phyloP scores from a whole-genome alignment of 2,888 invertebrate genomes.

The Tridacna crocea region DNA sequence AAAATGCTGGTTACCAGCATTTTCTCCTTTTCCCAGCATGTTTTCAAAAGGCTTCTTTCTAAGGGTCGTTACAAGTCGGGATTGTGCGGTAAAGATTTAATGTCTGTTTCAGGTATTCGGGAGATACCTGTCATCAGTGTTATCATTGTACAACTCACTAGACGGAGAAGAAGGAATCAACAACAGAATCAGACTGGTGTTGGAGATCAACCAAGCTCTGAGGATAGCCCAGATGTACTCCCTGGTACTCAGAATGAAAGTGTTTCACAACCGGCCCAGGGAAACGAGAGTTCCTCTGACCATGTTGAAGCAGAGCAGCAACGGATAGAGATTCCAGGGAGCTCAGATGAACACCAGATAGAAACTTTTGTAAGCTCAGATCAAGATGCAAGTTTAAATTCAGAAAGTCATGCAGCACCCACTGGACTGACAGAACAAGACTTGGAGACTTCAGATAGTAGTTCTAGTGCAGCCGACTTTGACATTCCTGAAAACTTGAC shows the following conservation, averaged over 20 bases:
- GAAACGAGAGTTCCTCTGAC: background rate
- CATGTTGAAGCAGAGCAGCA: background rate
- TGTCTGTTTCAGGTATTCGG: slow-evolving; percentile 86
- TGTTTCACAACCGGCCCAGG: background rate
- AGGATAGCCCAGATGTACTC: background rate
- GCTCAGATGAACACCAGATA: background rate
- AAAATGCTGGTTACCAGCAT: too few relatives aligned
- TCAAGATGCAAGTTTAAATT: background rate
- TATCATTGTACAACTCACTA: slow-evolving; percentile 75
- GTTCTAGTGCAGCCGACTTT: background rate
- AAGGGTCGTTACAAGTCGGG: background rate
- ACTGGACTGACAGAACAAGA: background rate
- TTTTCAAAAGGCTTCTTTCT: too few relatives aligned
- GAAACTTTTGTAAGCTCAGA: slow-evolving; percentile 3
- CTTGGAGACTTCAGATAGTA: background rate
- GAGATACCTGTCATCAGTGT: slow-evolving; percentile 86
- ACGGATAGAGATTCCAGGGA: background rate
- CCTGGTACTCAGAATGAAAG: background rate
- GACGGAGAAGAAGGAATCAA: slow-evolving; percentile 47
- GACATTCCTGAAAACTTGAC: slow-evolving; percentile 14
- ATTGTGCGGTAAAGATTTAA: background rate
- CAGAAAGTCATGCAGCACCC: background rate
- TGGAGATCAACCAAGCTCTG: background rate
- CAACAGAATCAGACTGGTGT: background rate
- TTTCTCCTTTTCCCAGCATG: too few relatives aligned